Evolutionary conservation across 37 sponge, comb jelly and placozoan genomes (phyloP), one percentile per base, ranked within the genome.

Genomic region (Beroe forskalii): DNA sequence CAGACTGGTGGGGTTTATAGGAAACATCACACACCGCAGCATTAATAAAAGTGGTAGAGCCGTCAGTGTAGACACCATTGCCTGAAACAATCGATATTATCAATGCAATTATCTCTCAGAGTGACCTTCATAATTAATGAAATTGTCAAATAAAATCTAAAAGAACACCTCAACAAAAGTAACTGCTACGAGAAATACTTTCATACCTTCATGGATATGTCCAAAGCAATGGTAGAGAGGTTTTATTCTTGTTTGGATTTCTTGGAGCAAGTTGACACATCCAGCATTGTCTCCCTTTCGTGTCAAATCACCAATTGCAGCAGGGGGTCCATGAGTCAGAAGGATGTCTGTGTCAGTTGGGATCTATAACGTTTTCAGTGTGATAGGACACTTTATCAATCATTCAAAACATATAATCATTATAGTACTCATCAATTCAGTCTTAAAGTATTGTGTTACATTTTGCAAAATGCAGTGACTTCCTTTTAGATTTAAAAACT

Each of bases 131-230:
- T n/a, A n/a, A n/a, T n/a, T n/a, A n/a, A n/a, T n/a, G n/a, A n/a
- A n/a, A n/a, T n/a, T n/a, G n/a, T n/a, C n/a, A n/a, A n/a, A n/a
- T n/a, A n/a, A n/a, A n/a, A n/a, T n/a, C n/a, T n/a, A n/a, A n/a
- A n/a, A n/a, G n/a, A n/a, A n/a, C n/a, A n/a, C n/a, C n/a, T 55
- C 60, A 55, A 17, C 9, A 55, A 19, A 55, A 55, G 9, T 55
- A 55, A 55, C 17, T 55, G 17, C 32, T 23, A 67, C n/a, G n/a
- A 31, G n/a, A n/a, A n/a, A n/a, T n/a, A n/a, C n/a, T n/a, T n/a
- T n/a, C 60, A 19, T 91, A 72, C 94, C 94, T 93, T 94, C 94
- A 44, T 94, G 94, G n/a, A 94, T 94, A 41, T 94, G 94, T 2
- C 94, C 94, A 89, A 92, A 94, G 67, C 93, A 36, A 44, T 94